Percentiles rank a stretch among this genome's conserved stretches.
Evolutionary conservation across 2,888 invertebrate species (phyloP).

Genomic region (Pseudeuparius sepicola): DNA sequence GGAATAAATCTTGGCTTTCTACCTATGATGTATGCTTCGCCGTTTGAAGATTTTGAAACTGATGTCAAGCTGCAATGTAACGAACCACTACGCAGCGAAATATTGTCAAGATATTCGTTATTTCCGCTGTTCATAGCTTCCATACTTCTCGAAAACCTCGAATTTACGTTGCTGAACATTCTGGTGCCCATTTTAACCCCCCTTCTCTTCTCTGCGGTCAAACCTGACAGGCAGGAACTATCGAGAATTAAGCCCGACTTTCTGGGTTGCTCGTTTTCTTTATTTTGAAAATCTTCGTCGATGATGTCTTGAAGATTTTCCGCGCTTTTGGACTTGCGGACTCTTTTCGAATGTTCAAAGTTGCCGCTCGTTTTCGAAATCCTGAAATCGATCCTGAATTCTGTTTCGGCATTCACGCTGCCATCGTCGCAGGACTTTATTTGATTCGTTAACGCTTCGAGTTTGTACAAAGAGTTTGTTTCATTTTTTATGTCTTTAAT

Average conservation of each 20-base stretch:
- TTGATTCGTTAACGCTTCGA: slow-evolving; percentile 34
- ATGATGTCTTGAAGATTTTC: slow-evolving; percentile 31
- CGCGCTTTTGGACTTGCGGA: slow-evolving; percentile 30
- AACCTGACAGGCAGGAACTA: slow-evolving; percentile 33
- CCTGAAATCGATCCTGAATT: slow-evolving; percentile 36
- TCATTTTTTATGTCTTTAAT: slow-evolving; percentile 41
- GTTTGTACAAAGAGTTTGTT: slow-evolving; percentile 37
- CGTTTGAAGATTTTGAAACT: slow-evolving; percentile 33
- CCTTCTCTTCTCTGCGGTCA: slow-evolving; percentile 39
- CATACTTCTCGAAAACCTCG: slow-evolving; percentile 35
- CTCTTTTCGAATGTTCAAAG: slow-evolving; percentile 40
- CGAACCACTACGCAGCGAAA: slow-evolving; percentile 36
- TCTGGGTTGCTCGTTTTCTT: slow-evolving; percentile 57
- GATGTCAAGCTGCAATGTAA: slow-evolving; percentile 36
- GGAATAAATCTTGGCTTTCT: slow-evolving; percentile 24
- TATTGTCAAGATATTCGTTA: slow-evolving; percentile 35
- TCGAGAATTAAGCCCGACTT: slow-evolving; percentile 31
- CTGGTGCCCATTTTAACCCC: slow-evolving; percentile 68
- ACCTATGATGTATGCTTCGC: slow-evolving; percentile 48
- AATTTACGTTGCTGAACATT: slow-evolving; percentile 42
- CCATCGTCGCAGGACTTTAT: slow-evolving; percentile 23
- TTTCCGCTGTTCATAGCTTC: slow-evolving; percentile 34
- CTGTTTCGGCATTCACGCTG: slow-evolving; percentile 33
- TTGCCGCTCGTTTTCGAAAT: slow-evolving; percentile 27
- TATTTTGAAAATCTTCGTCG: slow-evolving; percentile 51